Evolutionary conservation across 2,888 invertebrate species (phyloP).

Genomic region (Timema podura): DNA sequence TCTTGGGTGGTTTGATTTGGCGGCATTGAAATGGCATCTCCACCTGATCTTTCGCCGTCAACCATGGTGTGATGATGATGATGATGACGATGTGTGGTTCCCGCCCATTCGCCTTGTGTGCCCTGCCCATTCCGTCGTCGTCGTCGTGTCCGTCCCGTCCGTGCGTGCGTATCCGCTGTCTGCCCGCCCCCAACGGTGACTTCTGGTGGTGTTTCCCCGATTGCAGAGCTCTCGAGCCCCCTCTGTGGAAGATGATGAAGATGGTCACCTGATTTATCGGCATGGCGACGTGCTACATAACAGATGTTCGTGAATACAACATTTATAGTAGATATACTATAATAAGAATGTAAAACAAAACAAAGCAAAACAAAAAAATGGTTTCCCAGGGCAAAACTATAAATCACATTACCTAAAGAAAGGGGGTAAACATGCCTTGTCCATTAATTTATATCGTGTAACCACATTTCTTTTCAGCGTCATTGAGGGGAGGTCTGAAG

Average conservation of each 20-base stretch:
- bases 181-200: conserved; percentile 11
- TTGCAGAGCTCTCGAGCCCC: conserved; percentile 80
- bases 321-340: conserved; percentile 34
- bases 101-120: conserved; percentile 17
- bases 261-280: conserved; percentile 99
- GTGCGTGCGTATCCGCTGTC: conserved; percentile 21
- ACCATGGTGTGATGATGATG: background rate
- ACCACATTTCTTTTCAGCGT: conserved; percentile 25
- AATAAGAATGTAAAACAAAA: background rate
- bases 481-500: conserved; percentile 14
- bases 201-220: conserved; percentile 18
- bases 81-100: conserved; percentile 1
- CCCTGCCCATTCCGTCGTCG: background rate
- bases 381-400: conserved; percentile 11
- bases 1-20: conserved; percentile 31
- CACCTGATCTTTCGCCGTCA: conserved; percentile 23
- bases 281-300: conserved; percentile 98
- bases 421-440: background rate
- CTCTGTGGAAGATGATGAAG: conserved; percentile 98
- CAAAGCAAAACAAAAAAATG: background rate
- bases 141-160: conserved; percentile 19
- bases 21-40: conserved; percentile 32
- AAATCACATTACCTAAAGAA: background rate
- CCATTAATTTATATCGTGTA: background rate
- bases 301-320: conserved; percentile 93